Evolutionary conservation across 2,113 vertebrate genomes (phyloP), one percentile per base, ranked within the genome.

Genomic region (Carlito syrichta): DNA sequence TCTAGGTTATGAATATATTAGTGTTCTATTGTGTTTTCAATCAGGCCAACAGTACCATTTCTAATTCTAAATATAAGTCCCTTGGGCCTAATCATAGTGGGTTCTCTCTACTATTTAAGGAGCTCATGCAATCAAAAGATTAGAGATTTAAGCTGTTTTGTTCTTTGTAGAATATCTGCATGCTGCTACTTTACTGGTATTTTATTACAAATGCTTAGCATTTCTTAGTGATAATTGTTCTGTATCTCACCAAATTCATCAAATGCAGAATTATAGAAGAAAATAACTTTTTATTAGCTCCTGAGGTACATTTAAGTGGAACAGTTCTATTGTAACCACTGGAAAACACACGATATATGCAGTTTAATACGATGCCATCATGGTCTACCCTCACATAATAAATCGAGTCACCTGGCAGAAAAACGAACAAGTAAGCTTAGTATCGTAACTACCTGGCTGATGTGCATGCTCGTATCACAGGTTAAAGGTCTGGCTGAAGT

Each of bases 381-480:
- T 5, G 30, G 81, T 76, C 74, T 94, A n/a, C 40, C n/a, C n/a
- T 48, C n/a, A 85, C 92, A 63, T 8, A 38, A 38, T 11, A 50
- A 43, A 25, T 0, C 62, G 95, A 96, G n/a, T 52, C 76, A 48
- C 5, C 27, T 1, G 3, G 56, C 85, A 74, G 81, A 77, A 52
- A 78, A 14, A 58, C n/a, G 32, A 77, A n/a, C n/a, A 66, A 50
- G 66, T 30, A 0, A 48, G 52, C 54, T 32, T 32, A 22, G 48
- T 35, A 43, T 52, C 19, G 62, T n/a, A 95, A 62, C 93, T 99
- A 99, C 99, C 99, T 99, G 99, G 97, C 99, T 99, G 98, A 99
- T 99, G 96, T 99, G 99, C 99, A 99, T 99, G 98, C 99, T 99
- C 12, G 99, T 99, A 98, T 99, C 99, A 94, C 99, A 99, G 73